A percentile compares a stretch with the other conserved stretches of the same genome.
Conservation (phyloP, 2,113 vertebrate species). For the Nematolebias whitei region DNA sequence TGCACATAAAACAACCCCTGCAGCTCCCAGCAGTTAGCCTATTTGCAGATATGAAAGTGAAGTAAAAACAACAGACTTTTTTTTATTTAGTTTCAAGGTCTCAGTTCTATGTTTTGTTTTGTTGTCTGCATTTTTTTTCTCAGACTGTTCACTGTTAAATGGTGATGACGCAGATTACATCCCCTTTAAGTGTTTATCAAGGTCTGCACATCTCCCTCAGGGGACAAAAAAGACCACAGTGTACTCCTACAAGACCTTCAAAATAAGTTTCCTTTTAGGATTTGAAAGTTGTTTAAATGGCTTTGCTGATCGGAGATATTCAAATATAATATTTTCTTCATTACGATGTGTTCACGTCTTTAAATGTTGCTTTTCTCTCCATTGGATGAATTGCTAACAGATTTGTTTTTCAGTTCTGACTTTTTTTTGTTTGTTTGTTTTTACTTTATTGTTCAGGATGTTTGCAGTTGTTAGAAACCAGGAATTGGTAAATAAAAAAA, state of each 20-base stretch:
- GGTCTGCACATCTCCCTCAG: background rate
- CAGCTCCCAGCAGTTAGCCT: background rate
- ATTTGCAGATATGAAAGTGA: background rate
- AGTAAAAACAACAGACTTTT: background rate
- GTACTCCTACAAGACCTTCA: background rate
- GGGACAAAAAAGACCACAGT: conserved; percentile 5
- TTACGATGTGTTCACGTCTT: background rate
- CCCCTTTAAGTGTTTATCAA: conserved; percentile 10
- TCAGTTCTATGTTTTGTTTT: background rate
- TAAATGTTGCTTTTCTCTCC: background rate
- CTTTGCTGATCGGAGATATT: background rate
- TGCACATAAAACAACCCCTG: background rate
- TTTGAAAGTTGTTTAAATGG: background rate
- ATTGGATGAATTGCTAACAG: background rate
- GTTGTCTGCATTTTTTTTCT: background rate
- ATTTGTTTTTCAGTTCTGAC: background rate
- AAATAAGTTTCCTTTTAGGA: conserved; percentile 4
- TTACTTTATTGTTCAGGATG: too few species aligned
- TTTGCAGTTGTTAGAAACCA: too few species aligned
- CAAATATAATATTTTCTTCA: background rate
- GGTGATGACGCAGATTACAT: conserved; percentile 4
- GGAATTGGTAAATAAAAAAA: too few species aligned
- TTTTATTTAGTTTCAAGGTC: background rate
- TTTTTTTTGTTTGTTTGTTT: background rate
- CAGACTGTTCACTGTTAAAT: background rate